Base-by-base conservation (phyloP, 2,888 invertebrate genomes). In the Amphimallon solstitiale region DNA sequence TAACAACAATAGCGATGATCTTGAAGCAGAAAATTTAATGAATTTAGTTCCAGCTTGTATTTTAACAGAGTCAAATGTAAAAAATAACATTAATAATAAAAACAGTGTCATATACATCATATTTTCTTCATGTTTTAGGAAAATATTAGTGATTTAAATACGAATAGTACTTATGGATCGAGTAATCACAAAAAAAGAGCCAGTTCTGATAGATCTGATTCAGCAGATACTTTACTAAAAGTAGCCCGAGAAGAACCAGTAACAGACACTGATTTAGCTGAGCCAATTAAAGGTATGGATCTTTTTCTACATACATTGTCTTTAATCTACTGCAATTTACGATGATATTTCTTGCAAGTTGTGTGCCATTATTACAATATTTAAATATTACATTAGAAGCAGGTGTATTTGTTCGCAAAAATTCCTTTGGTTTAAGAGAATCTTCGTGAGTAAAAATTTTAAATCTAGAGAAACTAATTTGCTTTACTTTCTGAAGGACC, bases 1-100 rank as follows among this genome's bases (percentile, higher is more conserved):
- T 19, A 43, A 52, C 10, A 51, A 52, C 19, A 54, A 52, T 21
- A 63, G 19, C 3, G 67, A 49, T 10, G 51, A 67, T 12, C 29
- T 59, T 9, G 63, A 63, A 23, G n/a, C 38, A 2, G 49, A 51
- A n/a, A 61, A 66, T 52, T 40, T 59, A n/a, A 67, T 67, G 67
- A 59, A 54, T 35, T 40, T 66, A 17, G 66, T 66, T 3, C 66
- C 66, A 3, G 48, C 61, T 29, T 67, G 67, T 49, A 63, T 67
- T 15, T 19, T 67, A 34, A 67, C 63, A 1, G 67, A 67, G 37
- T 29, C 56, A 6, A 56, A 54, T 37, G 66, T 66, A 38, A 63
- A 46, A n/a, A 29, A 7, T 12, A 21, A 10, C 7, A n/a, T n/a
- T n/a, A n/a, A n/a, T n/a, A n/a, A n/a, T n/a, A n/a, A 12, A 49